phyloP scores from a whole-genome alignment of 2,797 vertebrate genomes.

The Cuniculus paca region DNA sequence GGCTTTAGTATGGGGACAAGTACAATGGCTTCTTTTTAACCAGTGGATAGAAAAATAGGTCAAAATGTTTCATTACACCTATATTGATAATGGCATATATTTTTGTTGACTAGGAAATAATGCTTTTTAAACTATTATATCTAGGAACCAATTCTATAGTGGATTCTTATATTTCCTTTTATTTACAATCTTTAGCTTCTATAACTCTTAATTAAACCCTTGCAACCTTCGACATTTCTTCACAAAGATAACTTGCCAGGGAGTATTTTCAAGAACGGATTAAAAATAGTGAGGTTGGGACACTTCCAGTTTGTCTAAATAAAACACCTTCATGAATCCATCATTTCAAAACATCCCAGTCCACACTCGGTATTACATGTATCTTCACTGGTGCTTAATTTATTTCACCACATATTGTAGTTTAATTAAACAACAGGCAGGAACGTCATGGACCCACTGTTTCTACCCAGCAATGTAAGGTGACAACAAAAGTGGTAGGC shows the following conservation, averaged over 20 bases:
- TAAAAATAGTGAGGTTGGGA: conserved; percentile 73
- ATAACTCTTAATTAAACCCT: conserved; percentile 75
- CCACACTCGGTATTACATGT: conserved; percentile 28
- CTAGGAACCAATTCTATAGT: conserved; percentile 26
- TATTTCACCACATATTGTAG: conserved; percentile 78
- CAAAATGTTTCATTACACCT: background rate
- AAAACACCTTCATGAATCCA: conserved; percentile 36
- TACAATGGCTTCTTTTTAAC: background rate
- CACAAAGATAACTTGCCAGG: conserved; percentile 59
- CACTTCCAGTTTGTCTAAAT: conserved; percentile 66
- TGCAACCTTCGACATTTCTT: conserved; percentile 25
- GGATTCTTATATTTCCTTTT: background rate
- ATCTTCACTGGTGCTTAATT: conserved; percentile 80
- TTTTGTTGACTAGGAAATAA: background rate
- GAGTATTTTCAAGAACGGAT: conserved; percentile 67
- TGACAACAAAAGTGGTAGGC: conserved; percentile 80
- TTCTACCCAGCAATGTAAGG: conserved; percentile 72
- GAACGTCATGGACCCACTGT: conserved; percentile 69
- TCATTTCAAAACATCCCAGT: conserved; percentile 76
- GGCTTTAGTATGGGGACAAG: background rate
- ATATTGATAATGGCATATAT: background rate
- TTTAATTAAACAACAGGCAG: conserved; percentile 85
- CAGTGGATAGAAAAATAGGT: conserved; percentile 9
- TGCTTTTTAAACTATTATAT: background rate
- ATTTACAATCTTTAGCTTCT: conserved; percentile 35